Percentiles rank a stretch among this genome's conserved stretches.
These are phyloP conservation scores for Gisinianus flammeolus DNA, from an alignment of 2,888 invertebrate species.

Conservation along the genomic window DNA sequence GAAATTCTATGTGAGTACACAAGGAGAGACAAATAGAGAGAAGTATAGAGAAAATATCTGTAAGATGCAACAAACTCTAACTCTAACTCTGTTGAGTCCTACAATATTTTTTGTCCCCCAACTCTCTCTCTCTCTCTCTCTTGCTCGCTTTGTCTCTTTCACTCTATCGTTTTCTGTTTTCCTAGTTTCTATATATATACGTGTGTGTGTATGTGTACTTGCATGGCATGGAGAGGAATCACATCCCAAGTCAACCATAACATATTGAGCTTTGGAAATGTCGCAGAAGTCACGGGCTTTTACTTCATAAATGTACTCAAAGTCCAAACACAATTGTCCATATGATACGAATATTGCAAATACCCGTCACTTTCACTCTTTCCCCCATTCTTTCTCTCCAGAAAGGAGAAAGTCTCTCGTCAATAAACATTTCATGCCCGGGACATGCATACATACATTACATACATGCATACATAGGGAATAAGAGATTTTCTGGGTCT, in stretches of 20 bases:
- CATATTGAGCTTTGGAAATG: background rate
- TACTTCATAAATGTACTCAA: background rate
- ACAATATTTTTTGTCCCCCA: background rate
- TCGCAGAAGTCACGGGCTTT: background rate
- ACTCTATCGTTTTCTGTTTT: background rate
- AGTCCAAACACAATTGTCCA: constrained; percentile 9
- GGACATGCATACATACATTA: too few species aligned
- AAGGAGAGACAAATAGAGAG: background rate
- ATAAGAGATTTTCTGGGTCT: too few species aligned
- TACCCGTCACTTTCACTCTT: background rate
- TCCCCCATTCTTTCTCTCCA: background rate
- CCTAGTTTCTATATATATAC: background rate
- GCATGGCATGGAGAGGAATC: background rate
- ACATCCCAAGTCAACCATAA: constrained; percentile 14
- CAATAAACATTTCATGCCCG: too few species aligned
- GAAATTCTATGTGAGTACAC: too few species aligned
- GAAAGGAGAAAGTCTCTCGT: background rate
- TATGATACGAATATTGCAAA: background rate
- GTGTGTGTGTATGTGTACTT: background rate
- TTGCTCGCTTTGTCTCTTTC: background rate
- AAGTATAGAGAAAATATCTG: background rate
- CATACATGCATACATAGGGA: too few species aligned
- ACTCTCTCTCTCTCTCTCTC: background rate
- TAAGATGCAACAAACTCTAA: background rate
- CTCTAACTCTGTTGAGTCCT: background rate